These are phyloP conservation scores for Ranitomeya variabilis DNA, from an alignment of 2,113 vertebrate genomes.

Conservation along the genomic window DNA sequence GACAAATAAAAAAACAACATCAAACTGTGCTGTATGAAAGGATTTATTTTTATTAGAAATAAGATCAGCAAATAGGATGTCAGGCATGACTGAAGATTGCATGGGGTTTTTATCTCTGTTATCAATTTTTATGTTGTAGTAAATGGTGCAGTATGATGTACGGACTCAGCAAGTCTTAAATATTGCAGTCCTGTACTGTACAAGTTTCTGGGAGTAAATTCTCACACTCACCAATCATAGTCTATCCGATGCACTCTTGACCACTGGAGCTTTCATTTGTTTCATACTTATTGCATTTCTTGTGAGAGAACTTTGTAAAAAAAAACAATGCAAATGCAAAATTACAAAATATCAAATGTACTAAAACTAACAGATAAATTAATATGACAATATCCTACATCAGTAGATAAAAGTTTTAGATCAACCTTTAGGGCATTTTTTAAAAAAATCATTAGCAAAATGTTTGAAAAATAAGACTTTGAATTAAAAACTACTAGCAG, in stretches of 20 bases:
- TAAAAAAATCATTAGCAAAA: too few species aligned
- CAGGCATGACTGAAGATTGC: constrained; percentile 27
- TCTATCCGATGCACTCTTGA: background rate
- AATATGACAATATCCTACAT: background rate
- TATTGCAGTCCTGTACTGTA: constrained; percentile 5
- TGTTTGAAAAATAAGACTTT: too few species aligned
- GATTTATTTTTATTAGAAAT: constrained; percentile 32
- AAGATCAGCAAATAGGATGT: constrained; percentile 23
- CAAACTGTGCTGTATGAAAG: background rate
- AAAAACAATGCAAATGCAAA: background rate
- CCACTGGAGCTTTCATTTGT: background rate
- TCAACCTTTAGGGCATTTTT: too few species aligned
- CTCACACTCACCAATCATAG: background rate
- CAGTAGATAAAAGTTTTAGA: background rate
- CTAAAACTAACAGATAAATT: background rate
- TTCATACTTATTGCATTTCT: background rate
- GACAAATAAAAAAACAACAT: background rate
- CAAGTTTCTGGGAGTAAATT: background rate
- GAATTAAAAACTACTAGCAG: too few species aligned
- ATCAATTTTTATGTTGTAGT: constrained; percentile 30
- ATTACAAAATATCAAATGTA: background rate
- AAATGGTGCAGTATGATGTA: constrained; percentile 14
- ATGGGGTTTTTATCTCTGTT: constrained; percentile 25
- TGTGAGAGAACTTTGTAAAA: background rate
- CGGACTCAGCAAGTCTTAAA: constrained; percentile 19